Evolutionary conservation across 1,140 invertebrate genomes (phyloP).

Genomic region (Cyclargus thomasi): DNA sequence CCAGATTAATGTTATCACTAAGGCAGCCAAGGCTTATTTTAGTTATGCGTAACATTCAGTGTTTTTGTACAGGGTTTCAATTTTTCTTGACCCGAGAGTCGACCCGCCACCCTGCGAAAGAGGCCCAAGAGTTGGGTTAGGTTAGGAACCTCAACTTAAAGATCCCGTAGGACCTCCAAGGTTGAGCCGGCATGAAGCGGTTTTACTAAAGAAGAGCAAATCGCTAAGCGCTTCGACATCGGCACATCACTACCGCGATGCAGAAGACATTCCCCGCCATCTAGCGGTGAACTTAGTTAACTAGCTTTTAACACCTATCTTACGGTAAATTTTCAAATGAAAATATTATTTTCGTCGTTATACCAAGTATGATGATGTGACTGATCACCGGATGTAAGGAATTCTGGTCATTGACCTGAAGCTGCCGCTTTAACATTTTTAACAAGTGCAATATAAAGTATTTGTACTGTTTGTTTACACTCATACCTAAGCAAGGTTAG

Average conservation of each 20-base stretch:
- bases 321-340: too few species aligned
- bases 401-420: too few species aligned
- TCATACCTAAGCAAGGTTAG: too few species aligned
- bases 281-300: conserved; percentile 22
- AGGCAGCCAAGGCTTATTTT: too few species aligned
- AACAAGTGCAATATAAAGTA: too few species aligned
- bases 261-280: conserved; percentile 35
- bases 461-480: too few species aligned
- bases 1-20: too few species aligned
- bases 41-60: neutral
- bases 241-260: conserved; percentile 31
- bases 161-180: conserved; percentile 37
- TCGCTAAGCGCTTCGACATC: neutral
- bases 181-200: conserved; percentile 57
- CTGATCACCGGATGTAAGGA: too few species aligned
- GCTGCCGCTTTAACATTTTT: too few species aligned
- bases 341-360: too few species aligned
- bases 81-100: conserved; percentile 67
- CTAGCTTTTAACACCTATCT: too few species aligned
- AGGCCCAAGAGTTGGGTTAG: conserved; percentile 69
- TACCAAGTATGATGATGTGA: too few species aligned
- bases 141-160: conserved; percentile 61
- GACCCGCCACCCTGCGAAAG: conserved; percentile 65
- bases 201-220: accelerated
- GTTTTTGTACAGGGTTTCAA: conserved; percentile 54